Base-by-base conservation (phyloP, 2,797 vertebrate species). In the Notolabrus celidotus region DNA sequence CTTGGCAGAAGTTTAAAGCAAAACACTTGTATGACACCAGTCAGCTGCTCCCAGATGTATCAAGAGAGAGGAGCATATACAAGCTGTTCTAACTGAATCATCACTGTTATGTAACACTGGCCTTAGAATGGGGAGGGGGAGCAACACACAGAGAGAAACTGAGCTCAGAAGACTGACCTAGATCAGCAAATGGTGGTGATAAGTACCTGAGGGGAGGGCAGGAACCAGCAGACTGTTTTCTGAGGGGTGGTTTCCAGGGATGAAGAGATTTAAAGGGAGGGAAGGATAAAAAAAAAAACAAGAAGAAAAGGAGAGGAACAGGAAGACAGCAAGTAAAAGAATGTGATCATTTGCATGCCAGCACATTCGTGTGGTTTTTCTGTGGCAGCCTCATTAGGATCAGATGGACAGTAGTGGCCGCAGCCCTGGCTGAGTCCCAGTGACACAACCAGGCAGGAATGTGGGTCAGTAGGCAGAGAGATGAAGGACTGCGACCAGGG, bases 361-460 rank as follows among this genome's bases (percentile, higher is more conserved):
- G 52, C 16, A 20, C 39, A 56, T 52, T 29, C 12, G 2, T 69
- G 65, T 63, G 46, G 46, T 54, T 67, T 64, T 51, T 64, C 39
- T 45, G 31, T 22, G 45, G 55, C 52, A 62, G 64, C 27, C 55
- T 73, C 74, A 62, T 71, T 80, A 74, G 76, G 80, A 84, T 90
- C 85, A 86, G 77, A 81, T 74, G 77, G 86, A 83, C 86, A 80
- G 79, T 68, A 22, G 69, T 57, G 9, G 47, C 82, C 41, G 49
- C 67, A 45, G 64, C 57, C 57, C 42, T 33, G 70, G 71, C 74
- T 72, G 66, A 77, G 83, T 77, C 88, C 79, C 79, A 80, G 79
- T 90, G 85, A 91, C 89, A 90, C 90, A 89, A 82, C 77, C 74
- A 67, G 82, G 83, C 78, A 84, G 88, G 89, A 93, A 93, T 92